Percentiles rank a stretch among this genome's conserved stretches.
Evolutionary conservation across 1,140 invertebrate species (phyloP).

Genomic region (Holotrichia oblita): DNA sequence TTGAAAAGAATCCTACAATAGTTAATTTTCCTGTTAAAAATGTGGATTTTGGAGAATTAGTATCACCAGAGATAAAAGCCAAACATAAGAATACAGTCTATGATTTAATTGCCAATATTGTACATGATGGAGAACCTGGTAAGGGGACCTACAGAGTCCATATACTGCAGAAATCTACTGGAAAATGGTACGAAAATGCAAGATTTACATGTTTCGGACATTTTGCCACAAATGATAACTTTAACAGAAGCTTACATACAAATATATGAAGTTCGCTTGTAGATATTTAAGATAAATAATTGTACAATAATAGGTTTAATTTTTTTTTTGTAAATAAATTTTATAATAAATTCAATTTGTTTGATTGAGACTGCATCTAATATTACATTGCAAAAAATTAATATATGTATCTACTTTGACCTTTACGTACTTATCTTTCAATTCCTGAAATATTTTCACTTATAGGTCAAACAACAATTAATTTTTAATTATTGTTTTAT

Average conservation of each 20-base stretch:
- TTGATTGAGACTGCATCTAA: too few relatives aligned
- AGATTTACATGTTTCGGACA: conserved; percentile 98
- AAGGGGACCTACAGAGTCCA: conserved; percentile 96
- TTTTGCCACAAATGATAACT: conserved; percentile 99
- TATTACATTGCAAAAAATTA: too few relatives aligned
- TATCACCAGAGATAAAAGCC: conserved; percentile 84
- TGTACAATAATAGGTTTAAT: background rate
- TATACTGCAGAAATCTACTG: conserved; percentile 91
- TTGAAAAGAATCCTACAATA: conserved; percentile 99
- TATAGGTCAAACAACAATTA: too few relatives aligned
- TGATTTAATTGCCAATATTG: conserved; percentile 97
- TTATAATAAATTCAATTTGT: too few relatives aligned
- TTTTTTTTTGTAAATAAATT: background rate
- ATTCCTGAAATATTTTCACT: too few relatives aligned
- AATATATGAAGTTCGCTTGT: conserved; percentile 66
- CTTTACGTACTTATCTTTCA: too few relatives aligned
- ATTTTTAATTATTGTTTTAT: too few relatives aligned
- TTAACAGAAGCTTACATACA: conserved; percentile 99
- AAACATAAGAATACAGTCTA: conserved; percentile 86
- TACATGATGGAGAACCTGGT: conserved; percentile 96
- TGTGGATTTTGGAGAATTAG: conserved; percentile 96
- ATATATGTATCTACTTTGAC: too few relatives aligned
- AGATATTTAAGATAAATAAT: background rate
- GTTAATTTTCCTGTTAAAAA: conserved; percentile 99
- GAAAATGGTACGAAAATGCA: conserved; percentile 95